Evolutionary conservation across 2,113 vertebrate genomes (phyloP), one percentile per base, ranked within the genome.

Genomic region (Thunnus thynnus): DNA sequence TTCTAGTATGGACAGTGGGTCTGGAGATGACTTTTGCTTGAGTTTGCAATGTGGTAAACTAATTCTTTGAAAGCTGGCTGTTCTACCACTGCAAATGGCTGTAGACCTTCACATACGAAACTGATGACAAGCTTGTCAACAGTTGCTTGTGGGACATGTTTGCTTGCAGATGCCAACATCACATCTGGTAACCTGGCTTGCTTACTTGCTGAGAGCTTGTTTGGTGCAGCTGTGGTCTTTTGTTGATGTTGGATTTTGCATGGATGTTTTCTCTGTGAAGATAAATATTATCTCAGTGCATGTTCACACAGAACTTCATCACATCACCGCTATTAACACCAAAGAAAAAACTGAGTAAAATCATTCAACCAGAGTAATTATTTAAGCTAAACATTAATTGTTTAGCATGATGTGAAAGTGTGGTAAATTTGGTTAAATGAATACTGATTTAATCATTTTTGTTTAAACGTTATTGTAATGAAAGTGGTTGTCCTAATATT

Each of bases 61-160:
- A 78, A 36, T 22, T 82, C 20, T 71, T 71, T 81, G 36, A 85
- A 82, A 46, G 75, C 71, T 20, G 79, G 60, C 52, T 83, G 66
- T 76, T 82, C 55, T 32, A 79, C 71, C 72, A 80, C 18, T 77
- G 72, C 50, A 63, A 84, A 81, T 60, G 80, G 62, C 30, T 70
- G 72, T 60, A 77, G 66, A 76, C 72, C 62, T 56, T 86, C 80
- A 80, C 79, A 88, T 80, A 88, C 80, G 14, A 83, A 73, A 18
- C 50, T 77, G 13, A 1, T 22, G 22, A 22, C 22, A n/a, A 87
- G 54, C 52, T 78, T 74, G 64, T 89, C 73, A 18, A 81, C 60
- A 30, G 48, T 86, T 22, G 30, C 63, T 32, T 84, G 81, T 72
- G 84, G 32, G 46, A 82, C 81, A 74, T 12, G 60, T 78, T 12